Evolutionary conservation across 2,797 vertebrate species (phyloP), one percentile per base, ranked within the genome.

Genomic region (Hyperoplus immaculatus): DNA sequence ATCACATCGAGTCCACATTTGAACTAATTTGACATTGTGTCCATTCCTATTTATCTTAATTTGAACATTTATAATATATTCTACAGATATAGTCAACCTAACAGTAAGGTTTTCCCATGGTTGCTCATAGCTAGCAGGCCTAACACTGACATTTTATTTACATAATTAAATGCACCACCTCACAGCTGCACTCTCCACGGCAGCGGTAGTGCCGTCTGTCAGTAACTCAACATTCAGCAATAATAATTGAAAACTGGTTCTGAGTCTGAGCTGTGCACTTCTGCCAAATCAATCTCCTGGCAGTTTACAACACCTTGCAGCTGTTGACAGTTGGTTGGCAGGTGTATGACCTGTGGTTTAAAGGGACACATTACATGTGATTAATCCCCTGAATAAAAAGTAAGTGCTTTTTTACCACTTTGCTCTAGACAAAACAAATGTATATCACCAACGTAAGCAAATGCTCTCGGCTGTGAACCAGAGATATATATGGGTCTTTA

Each of bases 301-400:
- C 59, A 29, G 62, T 76, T 77, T 80, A 74, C 57, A 57, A 41
- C 75, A 62, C 70, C 65, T 77, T 79, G 18, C 66, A 78, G 73
- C 72, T 87, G 85, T 13, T 80, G 83, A 90, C 83, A 81, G 83
- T 38, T 73, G 63, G 56, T 70, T 87, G 85, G 82, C 81, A 78
- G 76, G 57, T 78, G 55, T 79, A 78, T 70, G 64, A 83, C 51
- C 62, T 29, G 76, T 64, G 47, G 43, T 69, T 82, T 76, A 58
- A 79, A 83, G 67, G 56, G 66, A 86, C 67, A 90, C 84, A 63
- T 59, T 57, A 55, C 61, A 43, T 43, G 46, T 65, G 74, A 85
- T 85, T 80, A 75, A 82, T 78, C 46, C 45, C 53, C 18, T 16
- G 50, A 78, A 83, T 69, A 57, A 78, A 80, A 79, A 78, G 75